Base-by-base conservation (phyloP, 2,888 invertebrate species). In the Lamproptera curius region DNA sequence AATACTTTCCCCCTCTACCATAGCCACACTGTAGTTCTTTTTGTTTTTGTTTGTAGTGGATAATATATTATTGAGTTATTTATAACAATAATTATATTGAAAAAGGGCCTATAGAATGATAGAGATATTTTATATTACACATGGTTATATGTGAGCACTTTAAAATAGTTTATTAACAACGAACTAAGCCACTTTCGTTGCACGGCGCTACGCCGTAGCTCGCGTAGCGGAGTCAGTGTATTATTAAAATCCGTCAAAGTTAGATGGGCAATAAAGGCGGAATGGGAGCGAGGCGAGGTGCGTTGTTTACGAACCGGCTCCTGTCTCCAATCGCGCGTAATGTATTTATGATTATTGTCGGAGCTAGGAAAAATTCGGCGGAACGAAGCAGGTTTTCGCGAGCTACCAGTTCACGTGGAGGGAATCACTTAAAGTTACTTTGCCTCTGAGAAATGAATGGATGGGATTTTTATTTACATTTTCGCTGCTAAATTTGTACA, bases 311-410 rank as follows among this genome's bases (percentile, higher is more conserved):
- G 75, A 66, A 67, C 65, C 55, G 78, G 83, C 77, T 83, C 74
- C 69, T 70, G 65, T 70, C 72, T 68, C 76, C 82, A 79, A 86
- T 87, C 78, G 82, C 63, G 76, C 83, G 87, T 86, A 87, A 87
- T 87, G 86, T 87, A 86, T 87, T 86, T 86, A 87, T 86, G 82
- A 87, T 86, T 85, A 86, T 87, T 86, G 85, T 76, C 68, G 59
- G 60, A 72, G 66, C 66, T 50, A 47, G 50, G 53, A 53, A 51
- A 58, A 57, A 55, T 53, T 54, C 56, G 53, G 52, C 53, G 56
- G 51, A 57, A 59, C 53, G 55, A 53, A 34, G 20, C 3, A 20
- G 20, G 3, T 20, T 20, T 20, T 20, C 6, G 20, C 6, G 20
- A 20, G 20, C n/a, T n/a, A n/a, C n/a, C n/a, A n/a, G n/a, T n/a